These are phyloP conservation scores for Nemurella pictetii DNA, from an alignment of 2,888 invertebrate species.

Conservation along the genomic window DNA sequence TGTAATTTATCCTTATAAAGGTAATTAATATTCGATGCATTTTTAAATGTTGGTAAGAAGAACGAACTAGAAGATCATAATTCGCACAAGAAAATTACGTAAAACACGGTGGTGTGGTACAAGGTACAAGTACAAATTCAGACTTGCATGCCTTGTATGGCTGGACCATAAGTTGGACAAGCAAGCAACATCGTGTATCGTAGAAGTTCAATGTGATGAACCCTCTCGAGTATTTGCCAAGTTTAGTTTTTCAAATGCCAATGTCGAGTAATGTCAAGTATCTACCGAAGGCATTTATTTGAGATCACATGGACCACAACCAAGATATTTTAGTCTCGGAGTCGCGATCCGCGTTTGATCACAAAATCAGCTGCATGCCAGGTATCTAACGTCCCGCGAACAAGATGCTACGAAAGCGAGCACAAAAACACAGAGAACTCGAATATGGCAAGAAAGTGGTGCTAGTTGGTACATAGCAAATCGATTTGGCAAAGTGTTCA, in stretches of 20 bases:
- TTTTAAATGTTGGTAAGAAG: too few species aligned
- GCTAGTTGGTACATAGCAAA: too few species aligned
- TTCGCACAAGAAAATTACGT: too few species aligned
- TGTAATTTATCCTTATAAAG: too few species aligned
- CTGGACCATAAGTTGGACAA: too few species aligned
- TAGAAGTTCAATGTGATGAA: too few species aligned
- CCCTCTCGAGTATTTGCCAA: not conserved
- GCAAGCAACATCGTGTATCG: too few species aligned
- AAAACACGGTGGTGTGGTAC: too few species aligned
- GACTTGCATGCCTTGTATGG: too few species aligned
- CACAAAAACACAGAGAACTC: not conserved
- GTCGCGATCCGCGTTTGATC: not conserved
- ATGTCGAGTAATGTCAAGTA: not conserved
- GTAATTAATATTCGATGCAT: not conserved
- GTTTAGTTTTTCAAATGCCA: not conserved
- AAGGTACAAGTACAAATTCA: too few species aligned
- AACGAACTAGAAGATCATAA: too few species aligned
- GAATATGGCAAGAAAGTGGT: not conserved
- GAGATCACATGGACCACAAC: not conserved
- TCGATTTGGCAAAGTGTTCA: not conserved
- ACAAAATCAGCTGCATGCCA: not conserved
- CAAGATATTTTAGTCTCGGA: not conserved
- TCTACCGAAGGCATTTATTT: not conserved
- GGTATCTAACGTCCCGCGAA: not conserved
- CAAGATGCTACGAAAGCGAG: not conserved